Conservation (phyloP, 2,113 vertebrate species). For the Pogona vitticeps region DNA sequence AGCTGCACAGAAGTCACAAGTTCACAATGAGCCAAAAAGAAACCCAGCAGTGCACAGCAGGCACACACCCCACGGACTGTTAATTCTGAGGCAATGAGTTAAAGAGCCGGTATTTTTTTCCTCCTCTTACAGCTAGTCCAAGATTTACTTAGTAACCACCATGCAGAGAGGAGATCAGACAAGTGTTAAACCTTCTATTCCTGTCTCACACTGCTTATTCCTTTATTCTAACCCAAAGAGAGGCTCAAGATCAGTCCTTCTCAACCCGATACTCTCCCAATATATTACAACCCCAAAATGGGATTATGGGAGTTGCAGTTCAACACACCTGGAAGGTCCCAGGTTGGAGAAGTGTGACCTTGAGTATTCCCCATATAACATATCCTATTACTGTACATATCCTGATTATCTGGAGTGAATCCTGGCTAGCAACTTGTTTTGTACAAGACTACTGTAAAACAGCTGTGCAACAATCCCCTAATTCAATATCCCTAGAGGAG, state of each 20-base stretch:
- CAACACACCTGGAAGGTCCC: neutral
- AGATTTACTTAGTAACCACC: neutral
- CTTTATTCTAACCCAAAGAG: neutral
- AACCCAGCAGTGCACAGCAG: neutral
- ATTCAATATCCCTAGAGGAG: no score
- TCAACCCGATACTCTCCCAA: no score
- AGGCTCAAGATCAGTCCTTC: neutral
- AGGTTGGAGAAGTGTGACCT: no score
- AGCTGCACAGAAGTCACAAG: neutral
- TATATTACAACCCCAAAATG: neutral
- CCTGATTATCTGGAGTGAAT: neutral
- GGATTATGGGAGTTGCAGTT: neutral
- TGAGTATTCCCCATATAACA: neutral
- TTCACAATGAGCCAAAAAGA: conserved; percentile 1
- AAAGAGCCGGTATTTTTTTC: neutral
- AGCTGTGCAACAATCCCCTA: neutral
- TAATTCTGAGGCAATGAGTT: neutral
- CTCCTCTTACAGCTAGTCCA: neutral
- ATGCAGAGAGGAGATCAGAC: neutral
- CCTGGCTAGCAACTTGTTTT: neutral
- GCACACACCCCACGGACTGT: neutral
- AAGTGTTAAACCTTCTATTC: neutral
- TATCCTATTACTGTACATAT: neutral
- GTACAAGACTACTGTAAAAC: neutral
- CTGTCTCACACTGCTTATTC: neutral